Conservation (phyloP, 2,888 invertebrate species). For the Liodrosophila aerea region DNA sequence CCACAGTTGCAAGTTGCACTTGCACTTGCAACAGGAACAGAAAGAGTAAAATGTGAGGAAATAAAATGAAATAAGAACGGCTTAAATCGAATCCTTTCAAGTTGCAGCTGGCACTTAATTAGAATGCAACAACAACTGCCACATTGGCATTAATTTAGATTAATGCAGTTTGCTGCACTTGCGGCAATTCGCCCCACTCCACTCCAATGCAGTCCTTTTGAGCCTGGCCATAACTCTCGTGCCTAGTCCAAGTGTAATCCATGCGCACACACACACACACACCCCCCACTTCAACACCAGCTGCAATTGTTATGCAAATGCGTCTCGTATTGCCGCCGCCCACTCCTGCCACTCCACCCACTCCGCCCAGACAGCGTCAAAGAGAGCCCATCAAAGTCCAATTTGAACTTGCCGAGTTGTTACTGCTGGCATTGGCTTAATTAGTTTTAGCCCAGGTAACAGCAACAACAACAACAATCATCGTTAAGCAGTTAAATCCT, state of each 20-base stretch:
- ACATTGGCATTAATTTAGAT: conserved; percentile 39
- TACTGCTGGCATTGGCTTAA: conserved; percentile 39
- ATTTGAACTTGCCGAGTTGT: conserved; percentile 19
- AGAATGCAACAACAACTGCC: conserved; percentile 22
- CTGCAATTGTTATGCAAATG: conserved; percentile 39
- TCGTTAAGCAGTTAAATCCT: conserved; percentile 28
- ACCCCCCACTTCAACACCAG: neutral
- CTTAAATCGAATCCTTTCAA: conserved; percentile 41
- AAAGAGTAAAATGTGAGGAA: neutral
- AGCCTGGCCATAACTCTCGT: neutral
- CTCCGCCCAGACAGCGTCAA: neutral
- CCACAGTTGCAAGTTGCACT: neutral
- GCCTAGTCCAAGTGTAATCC: neutral
- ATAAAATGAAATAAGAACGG: conserved; percentile 6
- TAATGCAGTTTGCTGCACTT: conserved; percentile 37
- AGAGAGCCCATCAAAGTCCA: conserved; percentile 29
- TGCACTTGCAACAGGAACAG: neutral
- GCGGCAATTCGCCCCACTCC: neutral
- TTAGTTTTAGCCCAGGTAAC: conserved; percentile 35
- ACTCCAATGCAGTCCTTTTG: neutral
- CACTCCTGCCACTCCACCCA: neutral
- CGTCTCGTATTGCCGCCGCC: conserved; percentile 20
- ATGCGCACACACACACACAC: conserved; percentile 2
- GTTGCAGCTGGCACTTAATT: conserved; percentile 27
- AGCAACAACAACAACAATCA: conserved; percentile 16